phyloP scores from a whole-genome alignment of 2,113 vertebrate species.

The Tauraco erythrolophus region DNA sequence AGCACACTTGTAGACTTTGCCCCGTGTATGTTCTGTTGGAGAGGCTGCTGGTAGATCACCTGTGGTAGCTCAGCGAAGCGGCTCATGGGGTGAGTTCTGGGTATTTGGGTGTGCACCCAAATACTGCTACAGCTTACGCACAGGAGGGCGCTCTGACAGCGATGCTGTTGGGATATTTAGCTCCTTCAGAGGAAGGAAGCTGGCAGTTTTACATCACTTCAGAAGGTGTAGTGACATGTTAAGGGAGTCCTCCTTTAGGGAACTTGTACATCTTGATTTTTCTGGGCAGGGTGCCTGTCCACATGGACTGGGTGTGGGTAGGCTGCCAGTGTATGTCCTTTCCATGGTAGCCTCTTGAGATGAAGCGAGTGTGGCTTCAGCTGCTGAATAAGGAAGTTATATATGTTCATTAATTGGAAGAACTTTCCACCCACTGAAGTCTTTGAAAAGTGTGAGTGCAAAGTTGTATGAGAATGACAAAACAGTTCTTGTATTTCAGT shows the following conservation, averaged over 20 bases:
- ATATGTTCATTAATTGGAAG: not conserved
- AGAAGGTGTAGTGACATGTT: not conserved
- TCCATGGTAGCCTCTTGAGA: not conserved
- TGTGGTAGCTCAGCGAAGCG: rapidly evolving
- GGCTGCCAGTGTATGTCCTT: not conserved
- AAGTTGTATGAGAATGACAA: not conserved
- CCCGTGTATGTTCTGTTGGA: not conserved
- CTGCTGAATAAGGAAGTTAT: not conserved
- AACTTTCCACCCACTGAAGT: not conserved
- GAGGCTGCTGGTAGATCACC: not conserved
- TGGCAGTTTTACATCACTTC: not conserved
- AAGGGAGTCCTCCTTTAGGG: not conserved
- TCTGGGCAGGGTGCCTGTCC: not conserved
- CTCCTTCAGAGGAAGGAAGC: not conserved
- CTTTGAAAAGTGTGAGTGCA: not conserved
- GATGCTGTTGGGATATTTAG: not conserved
- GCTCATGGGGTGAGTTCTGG: not conserved
- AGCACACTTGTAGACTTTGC: not conserved
- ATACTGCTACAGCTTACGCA: not conserved
- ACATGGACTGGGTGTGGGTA: not conserved
- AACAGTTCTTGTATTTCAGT: not conserved
- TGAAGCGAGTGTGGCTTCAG: not conserved
- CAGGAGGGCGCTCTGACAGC: not conserved
- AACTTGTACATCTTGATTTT: not conserved
- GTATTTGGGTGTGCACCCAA: not conserved